Percentiles rank a stretch among this genome's conserved stretches.
Conservation (phyloP, 1,140 invertebrate species). For the Ooceraea biroi region DNA sequence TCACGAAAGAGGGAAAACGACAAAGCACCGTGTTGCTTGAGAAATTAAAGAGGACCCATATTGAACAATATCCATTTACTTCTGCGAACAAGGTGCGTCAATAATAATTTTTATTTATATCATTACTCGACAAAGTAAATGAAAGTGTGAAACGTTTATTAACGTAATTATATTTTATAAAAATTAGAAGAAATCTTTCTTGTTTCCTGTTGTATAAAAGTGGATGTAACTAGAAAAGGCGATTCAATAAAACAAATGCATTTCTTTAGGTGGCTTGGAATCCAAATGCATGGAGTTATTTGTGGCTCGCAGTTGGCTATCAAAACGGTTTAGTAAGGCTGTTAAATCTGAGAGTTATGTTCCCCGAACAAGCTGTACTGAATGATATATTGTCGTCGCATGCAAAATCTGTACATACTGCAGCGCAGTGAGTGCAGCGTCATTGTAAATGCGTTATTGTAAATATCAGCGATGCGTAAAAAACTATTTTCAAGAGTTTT, state of each 20-base stretch:
- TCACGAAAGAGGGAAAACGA: not conserved
- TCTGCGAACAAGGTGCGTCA: constrained; percentile 80
- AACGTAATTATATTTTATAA: not conserved
- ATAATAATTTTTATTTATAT: constrained; percentile 6
- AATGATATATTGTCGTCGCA: constrained; percentile 71
- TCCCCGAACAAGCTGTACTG: constrained; percentile 56
- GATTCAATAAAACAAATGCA: not conserved
- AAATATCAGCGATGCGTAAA: no score
- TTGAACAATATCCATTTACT: constrained; percentile 83
- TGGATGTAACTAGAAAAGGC: not conserved
- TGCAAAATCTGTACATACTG: not conserved
- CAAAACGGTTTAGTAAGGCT: constrained; percentile 85
- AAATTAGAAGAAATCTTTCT: constrained; percentile 5
- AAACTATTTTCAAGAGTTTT: no score
- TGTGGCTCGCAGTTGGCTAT: constrained; percentile 83
- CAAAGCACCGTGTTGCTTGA: constrained; percentile 19
- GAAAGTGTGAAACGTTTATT: not conserved
- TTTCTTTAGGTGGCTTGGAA: constrained; percentile 84
- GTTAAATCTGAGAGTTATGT: constrained; percentile 79
- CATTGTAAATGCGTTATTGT: no score
- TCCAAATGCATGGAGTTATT: constrained; percentile 84
- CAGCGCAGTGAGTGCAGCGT: no score
- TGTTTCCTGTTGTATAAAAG: not conserved
- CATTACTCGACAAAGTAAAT: not conserved
- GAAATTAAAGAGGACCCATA: constrained; percentile 55